Evolutionary conservation across 37 sponge, comb jelly and placozoan genomes (phyloP), one percentile per base, ranked within the genome.

Genomic region (Agelas oroides): DNA sequence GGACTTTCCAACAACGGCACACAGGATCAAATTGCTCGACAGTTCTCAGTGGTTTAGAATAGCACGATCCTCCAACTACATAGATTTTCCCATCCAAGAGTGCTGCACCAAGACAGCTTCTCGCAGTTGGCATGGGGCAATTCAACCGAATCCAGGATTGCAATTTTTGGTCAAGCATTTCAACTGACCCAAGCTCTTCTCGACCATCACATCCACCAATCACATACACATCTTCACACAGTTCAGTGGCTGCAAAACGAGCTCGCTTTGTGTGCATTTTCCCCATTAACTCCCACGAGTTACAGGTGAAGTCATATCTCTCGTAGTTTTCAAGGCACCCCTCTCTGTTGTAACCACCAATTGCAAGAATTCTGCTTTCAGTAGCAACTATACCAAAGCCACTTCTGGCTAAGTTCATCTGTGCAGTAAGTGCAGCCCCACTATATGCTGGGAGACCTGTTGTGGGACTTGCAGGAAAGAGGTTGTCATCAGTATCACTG

Each of bases 141-240:
- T 27, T 65, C 2, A 65, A 14, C 54, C 20, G 27, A 63, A 72
- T 25, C 93, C 89, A 94, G 8, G 38, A 25, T 18, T 53, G 18
- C 1, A 8, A 18, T 3, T 75, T 39, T 18, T 65, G 35, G 46
- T 34, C 36, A 32, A 57, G 71, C 21, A 37, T 41, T 69, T 94
- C 94, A 25, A 71, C 36, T 17, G 80, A 77, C 11, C 30, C 20
- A 12, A 94, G 94, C 28, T 86, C 85, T 1, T 25, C 15, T 32
- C 36, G 41, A 15, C 93, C 94, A 78, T 94, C 78, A 8, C 84
- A 87, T 2, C 94, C 94, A 17, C 93, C 94, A 38, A 90, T 78
- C 38, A 84, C 88, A 65, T 87, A 94, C 38, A 91, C 38, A 39
- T 30, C 30, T 23, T 57, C 81, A 19, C 73, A 31, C 0, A 83